Percentiles rank a stretch among this genome's conserved stretches.
These are phyloP conservation scores for Trichogramma pretiosum DNA, from an alignment of 1,140 invertebrate genomes.

Conservation along the genomic window DNA sequence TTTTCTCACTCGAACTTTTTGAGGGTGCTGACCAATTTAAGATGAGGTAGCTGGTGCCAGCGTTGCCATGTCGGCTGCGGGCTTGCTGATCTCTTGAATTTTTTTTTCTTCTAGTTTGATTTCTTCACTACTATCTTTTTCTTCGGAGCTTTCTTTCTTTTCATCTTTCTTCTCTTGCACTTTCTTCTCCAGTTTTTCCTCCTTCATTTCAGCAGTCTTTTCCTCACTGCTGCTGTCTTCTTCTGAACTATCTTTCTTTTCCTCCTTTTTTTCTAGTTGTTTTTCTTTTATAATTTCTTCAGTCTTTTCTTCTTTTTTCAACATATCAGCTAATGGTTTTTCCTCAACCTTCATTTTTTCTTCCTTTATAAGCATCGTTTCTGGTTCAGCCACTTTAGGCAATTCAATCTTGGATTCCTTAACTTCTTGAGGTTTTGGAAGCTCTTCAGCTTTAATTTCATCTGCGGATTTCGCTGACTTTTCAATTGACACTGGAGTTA, in stretches of 20 bases:
- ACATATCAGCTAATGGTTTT: constrained; percentile 7
- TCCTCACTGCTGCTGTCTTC: constrained; percentile 12
- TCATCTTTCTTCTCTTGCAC: neutral
- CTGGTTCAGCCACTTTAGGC: constrained; percentile 3
- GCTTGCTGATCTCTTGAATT: too few relatives aligned
- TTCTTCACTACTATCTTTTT: too few relatives aligned
- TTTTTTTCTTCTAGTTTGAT: too few relatives aligned
- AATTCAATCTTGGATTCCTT: constrained; percentile 18
- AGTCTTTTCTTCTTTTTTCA: constrained; percentile 24
- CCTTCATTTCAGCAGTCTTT: neutral
- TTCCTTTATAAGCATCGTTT: constrained; percentile 16
- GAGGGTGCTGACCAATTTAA: too few relatives aligned
- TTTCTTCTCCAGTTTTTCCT: neutral
- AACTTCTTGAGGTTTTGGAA: constrained; percentile 30
- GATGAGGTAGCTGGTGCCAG: constrained; percentile 10
- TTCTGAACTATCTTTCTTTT: constrained; percentile 7
- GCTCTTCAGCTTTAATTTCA: constrained; percentile 25
- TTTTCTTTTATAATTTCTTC: constrained; percentile 22
- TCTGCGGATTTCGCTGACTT: constrained; percentile 10
- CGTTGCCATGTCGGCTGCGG: neutral
- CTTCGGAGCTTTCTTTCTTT: constrained; percentile 9
- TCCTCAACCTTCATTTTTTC: neutral
- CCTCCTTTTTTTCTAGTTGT: constrained; percentile 12
- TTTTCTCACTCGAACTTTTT: constrained; percentile 24
- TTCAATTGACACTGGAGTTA: constrained; percentile 15